Conservation (phyloP, 2,113 vertebrate species). For the Aramus guarauna region DNA sequence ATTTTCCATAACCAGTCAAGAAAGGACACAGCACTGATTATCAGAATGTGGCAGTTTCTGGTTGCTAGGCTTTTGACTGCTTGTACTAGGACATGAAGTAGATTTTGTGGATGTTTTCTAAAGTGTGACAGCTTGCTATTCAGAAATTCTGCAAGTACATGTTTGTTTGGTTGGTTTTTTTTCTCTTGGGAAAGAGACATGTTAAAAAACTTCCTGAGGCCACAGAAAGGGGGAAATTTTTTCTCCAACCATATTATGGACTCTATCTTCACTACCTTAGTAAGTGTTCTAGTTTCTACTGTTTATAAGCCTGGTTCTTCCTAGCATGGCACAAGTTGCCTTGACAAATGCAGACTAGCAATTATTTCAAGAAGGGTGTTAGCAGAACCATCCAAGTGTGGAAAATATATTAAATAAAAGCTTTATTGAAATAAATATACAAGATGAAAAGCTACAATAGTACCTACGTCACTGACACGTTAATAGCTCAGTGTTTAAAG, state of each 20-base stretch:
- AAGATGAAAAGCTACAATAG: not conserved
- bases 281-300: not conserved
- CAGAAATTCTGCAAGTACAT: not conserved
- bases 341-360: not conserved
- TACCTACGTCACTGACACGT: not conserved
- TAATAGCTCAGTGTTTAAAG: slow-evolving; percentile 14
- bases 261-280: not conserved
- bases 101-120: not conserved
- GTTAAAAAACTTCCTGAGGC: not conserved
- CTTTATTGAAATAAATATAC: slow-evolving; percentile 5
- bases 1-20: not conserved
- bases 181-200: not conserved
- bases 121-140: not conserved
- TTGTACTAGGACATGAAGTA: not conserved
- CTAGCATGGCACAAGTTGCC: not conserved
- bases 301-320: not conserved
- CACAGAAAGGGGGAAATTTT: not conserved
- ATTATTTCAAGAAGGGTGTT: not conserved
- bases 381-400: not conserved
- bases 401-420: slow-evolving; percentile 28
- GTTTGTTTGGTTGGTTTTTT: not conserved
- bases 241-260: not conserved
- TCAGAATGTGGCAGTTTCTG: not conserved
- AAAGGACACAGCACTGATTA: not conserved
- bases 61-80: not conserved